phyloP scores from a whole-genome alignment of 2,797 vertebrate genomes.

The Lacerta viridis region DNA sequence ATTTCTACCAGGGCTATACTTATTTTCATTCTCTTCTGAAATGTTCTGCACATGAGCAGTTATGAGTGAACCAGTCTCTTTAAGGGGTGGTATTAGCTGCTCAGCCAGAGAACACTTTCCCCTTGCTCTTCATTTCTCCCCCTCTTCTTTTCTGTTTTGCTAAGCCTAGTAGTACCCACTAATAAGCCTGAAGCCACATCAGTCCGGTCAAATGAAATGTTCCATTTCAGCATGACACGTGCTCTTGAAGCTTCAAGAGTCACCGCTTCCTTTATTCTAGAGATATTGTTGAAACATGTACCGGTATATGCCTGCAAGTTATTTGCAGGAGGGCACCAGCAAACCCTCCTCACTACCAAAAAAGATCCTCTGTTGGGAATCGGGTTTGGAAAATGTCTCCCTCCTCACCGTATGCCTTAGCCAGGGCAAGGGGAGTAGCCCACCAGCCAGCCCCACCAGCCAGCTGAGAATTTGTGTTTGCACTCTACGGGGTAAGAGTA shows the following conservation, averaged over 20 bases:
- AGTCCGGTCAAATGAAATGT: conserved; percentile 35
- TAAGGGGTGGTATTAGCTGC: neutral
- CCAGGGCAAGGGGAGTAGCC: neutral
- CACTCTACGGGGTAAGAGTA: neutral
- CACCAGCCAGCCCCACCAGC: too few species aligned
- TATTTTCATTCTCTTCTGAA: conserved; percentile 1
- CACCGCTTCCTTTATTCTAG: neutral
- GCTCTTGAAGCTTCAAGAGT: conserved; percentile 16
- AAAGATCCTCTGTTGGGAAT: neutral
- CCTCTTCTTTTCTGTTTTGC: neutral
- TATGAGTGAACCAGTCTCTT: neutral
- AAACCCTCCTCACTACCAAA: neutral
- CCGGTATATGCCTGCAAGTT: neutral
- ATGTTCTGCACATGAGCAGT: neutral
- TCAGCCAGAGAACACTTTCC: neutral
- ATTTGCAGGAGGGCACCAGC: neutral
- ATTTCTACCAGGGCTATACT: neutral
- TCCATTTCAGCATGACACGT: conserved; percentile 1
- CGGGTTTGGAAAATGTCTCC: too few species aligned
- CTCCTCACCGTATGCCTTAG: neutral
- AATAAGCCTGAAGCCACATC: conserved; percentile 21
- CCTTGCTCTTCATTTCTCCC: neutral
- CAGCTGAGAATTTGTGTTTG: too few species aligned
- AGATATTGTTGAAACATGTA: neutral
- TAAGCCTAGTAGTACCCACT: neutral